Evolutionary conservation across 2,888 invertebrate species (phyloP).

Genomic region (Caenorhabditis sulstoni): DNA sequence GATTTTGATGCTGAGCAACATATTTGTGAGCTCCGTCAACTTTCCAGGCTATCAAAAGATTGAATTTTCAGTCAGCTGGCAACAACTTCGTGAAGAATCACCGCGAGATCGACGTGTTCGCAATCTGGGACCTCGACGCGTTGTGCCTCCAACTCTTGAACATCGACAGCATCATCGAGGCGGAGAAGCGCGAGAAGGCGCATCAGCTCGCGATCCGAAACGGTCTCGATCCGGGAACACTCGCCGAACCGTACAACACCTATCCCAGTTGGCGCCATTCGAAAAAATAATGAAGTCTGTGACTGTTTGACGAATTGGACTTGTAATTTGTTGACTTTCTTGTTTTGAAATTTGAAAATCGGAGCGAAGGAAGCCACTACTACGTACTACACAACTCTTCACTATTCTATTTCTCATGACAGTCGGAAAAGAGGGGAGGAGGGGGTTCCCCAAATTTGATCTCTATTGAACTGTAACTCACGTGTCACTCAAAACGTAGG

Average conservation of each 20-base stretch:
- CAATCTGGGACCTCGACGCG: slow-evolving; percentile 77
- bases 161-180: slow-evolving; percentile 62
- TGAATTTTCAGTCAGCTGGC: slow-evolving; percentile 75
- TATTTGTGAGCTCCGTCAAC: slow-evolving; percentile 72
- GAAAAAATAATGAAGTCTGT: neutral
- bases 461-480: too few species aligned
- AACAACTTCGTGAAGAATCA: slow-evolving; percentile 78
- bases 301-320: neutral
- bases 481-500: too few species aligned
- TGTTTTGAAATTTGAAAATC: too few species aligned
- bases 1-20: slow-evolving; percentile 75
- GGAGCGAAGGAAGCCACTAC: too few species aligned
- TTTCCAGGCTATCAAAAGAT: too few species aligned
- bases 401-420: too few species aligned
- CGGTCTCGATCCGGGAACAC: neutral
- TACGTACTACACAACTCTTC: too few species aligned
- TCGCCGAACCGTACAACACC: neutral
- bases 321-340: too few species aligned
- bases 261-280: neutral
- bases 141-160: slow-evolving; percentile 75
- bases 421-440: too few species aligned
- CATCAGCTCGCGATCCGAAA: slow-evolving; percentile 2
- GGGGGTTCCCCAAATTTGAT: too few species aligned
- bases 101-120: slow-evolving; percentile 79
- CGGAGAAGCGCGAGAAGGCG: slow-evolving; percentile 11